Conservation (phyloP, 2,797 vertebrate genomes). For the Gobio occitaniae region DNA sequence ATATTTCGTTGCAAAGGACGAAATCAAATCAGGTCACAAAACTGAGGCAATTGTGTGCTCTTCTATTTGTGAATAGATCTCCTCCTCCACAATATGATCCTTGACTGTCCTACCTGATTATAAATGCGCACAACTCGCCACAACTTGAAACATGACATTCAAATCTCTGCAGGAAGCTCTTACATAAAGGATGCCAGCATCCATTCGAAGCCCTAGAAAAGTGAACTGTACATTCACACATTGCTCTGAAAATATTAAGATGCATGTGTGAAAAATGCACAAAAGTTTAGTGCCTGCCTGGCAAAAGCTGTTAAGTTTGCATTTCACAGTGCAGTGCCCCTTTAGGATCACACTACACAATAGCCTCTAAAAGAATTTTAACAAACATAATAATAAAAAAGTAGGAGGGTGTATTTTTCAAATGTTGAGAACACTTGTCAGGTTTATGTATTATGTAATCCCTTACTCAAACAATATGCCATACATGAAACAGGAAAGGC, state of each 20-base stretch:
- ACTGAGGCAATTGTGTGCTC: neutral
- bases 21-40: neutral
- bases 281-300: neutral
- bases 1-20: neutral
- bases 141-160: constrained; percentile 5
- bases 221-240: neutral
- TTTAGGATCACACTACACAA: neutral
- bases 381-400: neutral
- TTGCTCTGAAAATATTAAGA: neutral
- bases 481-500: neutral
- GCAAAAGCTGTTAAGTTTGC: neutral
- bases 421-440: neutral
- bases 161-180: neutral
- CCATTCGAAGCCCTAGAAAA: neutral
- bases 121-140: neutral
- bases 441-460: neutral
- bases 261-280: neutral
- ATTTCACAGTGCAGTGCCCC: neutral
- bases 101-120: neutral
- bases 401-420: neutral
- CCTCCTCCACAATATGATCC: neutral
- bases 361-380: neutral
- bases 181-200: neutral
- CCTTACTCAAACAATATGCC: neutral
- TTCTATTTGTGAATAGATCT: constrained; percentile 8